Evolutionary conservation across 2,797 vertebrate genomes (phyloP).

Genomic region (Galagoides demidoff): DNA sequence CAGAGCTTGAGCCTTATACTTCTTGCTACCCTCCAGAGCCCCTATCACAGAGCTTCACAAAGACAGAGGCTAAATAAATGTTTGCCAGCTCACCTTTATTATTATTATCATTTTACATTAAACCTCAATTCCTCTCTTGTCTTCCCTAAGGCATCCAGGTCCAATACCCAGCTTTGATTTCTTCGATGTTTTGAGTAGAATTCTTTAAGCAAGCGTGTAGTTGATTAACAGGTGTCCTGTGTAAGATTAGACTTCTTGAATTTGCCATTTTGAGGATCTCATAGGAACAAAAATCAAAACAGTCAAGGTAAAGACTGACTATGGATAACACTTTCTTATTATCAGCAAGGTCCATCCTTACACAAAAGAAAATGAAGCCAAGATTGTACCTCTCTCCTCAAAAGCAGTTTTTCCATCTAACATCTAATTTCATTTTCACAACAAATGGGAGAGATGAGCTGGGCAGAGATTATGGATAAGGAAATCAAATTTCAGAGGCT

Average conservation of each 20-base stretch:
- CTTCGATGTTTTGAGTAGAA: constrained; percentile 40
- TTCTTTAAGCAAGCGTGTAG: constrained; percentile 26
- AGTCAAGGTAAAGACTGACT: background rate
- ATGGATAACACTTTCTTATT: background rate
- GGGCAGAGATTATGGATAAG: background rate
- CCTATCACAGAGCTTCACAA: background rate
- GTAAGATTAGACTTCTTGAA: constrained; percentile 15
- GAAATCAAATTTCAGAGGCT: constrained; percentile 36
- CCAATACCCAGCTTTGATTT: background rate
- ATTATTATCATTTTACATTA: background rate
- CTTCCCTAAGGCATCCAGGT: background rate
- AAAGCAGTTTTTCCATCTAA: background rate
- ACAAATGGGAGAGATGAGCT: background rate
- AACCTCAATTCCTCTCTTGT: background rate
- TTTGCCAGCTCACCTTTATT: background rate
- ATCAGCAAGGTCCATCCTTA: background rate
- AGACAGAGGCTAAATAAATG: background rate
- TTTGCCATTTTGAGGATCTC: background rate
- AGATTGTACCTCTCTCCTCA: background rate
- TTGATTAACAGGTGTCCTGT: constrained; percentile 18
- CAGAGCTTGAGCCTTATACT: background rate
- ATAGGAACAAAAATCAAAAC: background rate
- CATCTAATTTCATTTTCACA: background rate
- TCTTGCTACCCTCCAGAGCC: background rate
- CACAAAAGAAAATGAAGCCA: constrained; percentile 13